These are phyloP conservation scores for Polydesmus complanatus DNA, from an alignment of 2,888 invertebrate species.

Conservation along the genomic window DNA sequence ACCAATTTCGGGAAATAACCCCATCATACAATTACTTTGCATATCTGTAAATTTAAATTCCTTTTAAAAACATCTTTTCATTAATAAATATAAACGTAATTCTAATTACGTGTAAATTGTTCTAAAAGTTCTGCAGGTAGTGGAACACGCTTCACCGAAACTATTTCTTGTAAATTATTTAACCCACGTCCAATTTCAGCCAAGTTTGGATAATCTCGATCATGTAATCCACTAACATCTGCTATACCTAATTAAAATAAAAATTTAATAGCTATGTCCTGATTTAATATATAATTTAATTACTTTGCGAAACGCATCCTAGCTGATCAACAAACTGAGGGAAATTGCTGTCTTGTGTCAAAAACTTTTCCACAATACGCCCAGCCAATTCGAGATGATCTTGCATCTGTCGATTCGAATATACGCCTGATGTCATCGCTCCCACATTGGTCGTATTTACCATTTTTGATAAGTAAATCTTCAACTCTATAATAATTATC, in stretches of 20 bases:
- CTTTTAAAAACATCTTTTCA: no score
- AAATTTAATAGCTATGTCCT: constrained; percentile 6
- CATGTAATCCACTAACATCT: constrained; percentile 76
- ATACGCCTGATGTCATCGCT: not conserved
- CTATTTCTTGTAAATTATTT: constrained; percentile 59
- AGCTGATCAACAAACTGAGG: constrained; percentile 52
- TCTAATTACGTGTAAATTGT: constrained; percentile 71
- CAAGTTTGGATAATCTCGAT: constrained; percentile 72
- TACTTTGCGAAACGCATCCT: constrained; percentile 46
- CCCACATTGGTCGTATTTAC: no score
- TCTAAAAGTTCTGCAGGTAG: constrained; percentile 87
- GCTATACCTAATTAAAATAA: constrained; percentile 41
- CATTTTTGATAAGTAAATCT: no score
- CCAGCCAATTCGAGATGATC: constrained; percentile 54
- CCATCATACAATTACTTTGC: constrained; percentile 93
- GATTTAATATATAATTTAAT: constrained; percentile 15
- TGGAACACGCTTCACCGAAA: constrained; percentile 67
- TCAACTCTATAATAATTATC: no score
- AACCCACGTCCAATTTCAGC: constrained; percentile 53
- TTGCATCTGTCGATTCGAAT: not conserved
- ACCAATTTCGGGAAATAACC: constrained; percentile 87
- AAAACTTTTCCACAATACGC: constrained; percentile 61
- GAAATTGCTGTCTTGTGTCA: constrained; percentile 52
- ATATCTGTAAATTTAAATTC: no score
- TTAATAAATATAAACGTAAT: not conserved